Percentiles rank a stretch among this genome's conserved stretches.
Evolutionary conservation across 2,797 vertebrate species (phyloP).

Genomic region (Podarcis lilfordi): DNA sequence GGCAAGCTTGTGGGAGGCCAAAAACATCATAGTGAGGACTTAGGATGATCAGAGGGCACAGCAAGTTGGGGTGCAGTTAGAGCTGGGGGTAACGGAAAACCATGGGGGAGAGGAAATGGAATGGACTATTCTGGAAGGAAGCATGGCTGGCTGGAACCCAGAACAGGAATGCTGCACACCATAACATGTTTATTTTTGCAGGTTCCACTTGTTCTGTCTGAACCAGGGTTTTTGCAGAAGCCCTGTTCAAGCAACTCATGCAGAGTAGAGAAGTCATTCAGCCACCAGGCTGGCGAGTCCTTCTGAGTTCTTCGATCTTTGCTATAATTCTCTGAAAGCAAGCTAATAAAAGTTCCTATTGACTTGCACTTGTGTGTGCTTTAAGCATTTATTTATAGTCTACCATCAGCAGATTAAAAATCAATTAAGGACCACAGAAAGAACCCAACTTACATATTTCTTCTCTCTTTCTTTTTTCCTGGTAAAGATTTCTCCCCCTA

Average conservation of each 20-base stretch:
- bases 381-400: conserved; percentile 74
- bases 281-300: conserved; percentile 11
- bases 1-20: not conserved
- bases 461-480: conserved; percentile 63
- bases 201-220: not conserved
- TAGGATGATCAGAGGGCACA: not conserved
- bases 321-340: conserved; percentile 71
- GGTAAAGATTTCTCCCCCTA: conserved; percentile 58
- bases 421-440: conserved; percentile 77
- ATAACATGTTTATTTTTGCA: not conserved
- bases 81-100: not conserved
- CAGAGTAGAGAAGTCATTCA: conserved; percentile 60
- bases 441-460: conserved; percentile 62
- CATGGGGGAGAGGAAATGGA: not conserved
- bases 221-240: conserved; percentile 40
- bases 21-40: not conserved
- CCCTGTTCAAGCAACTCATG: conserved; percentile 40
- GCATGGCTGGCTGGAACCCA: not conserved
- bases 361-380: conserved; percentile 66
- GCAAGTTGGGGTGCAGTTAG: not conserved
- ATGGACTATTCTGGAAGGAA: not conserved
- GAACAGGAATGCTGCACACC: not conserved
- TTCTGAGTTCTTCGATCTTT: conserved; percentile 54
- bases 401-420: conserved; percentile 76
- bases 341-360: conserved; percentile 71